Base-by-base conservation (phyloP, 53 echinoderm and acorn worm genomes). In the Arbacia lixula region DNA sequence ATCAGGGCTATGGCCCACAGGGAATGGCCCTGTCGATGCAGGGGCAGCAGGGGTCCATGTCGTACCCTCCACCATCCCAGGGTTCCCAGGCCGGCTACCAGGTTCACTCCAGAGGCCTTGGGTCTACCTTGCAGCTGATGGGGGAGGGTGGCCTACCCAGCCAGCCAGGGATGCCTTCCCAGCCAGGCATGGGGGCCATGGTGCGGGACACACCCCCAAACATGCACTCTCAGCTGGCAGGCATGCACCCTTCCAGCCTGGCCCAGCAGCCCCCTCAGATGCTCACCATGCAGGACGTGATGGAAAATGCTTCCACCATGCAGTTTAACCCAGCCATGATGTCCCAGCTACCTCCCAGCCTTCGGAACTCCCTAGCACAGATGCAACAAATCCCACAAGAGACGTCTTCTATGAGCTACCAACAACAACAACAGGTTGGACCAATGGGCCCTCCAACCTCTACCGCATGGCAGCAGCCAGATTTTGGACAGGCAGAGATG, bases 401-500 rank as follows among this genome's bases (percentile, higher is more conserved):
- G 6, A 53, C 52, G 33, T n/a, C 69, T 20, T 69, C 69, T 28
- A 41, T 69, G 69, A 69, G 43, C 43, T 69, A 42, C 43, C 69
- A 69, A 43, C 69, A 69, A 43, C 69, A 69, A 43, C 41, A 69
- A 69, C 69, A 69, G 43, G 28, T 69, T 40, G 69, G 69, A 12
- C 69, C 26, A 4, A 69, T 69, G 43, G 26, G 16, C 21, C 28
- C 43, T 27, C 43, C 69, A 28, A 49, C 51, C 19, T 74, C 74
- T 17, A 31, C 30, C n/a, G 25, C 74, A 3, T 74, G 74, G 74
- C 74, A 74, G 21, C 74, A 53, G 2, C 52, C 74, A 53, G 53
- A 53, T 51, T 34, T 20, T 74, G 51, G 31, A 74, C 58, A 58
- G 56, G n/a, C n/a, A n/a, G n/a, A n/a, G n/a, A n/a, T n/a, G n/a